Conservation (phyloP, 92 coral and sea anemone genomes). For the Phenganax marumi region DNA sequence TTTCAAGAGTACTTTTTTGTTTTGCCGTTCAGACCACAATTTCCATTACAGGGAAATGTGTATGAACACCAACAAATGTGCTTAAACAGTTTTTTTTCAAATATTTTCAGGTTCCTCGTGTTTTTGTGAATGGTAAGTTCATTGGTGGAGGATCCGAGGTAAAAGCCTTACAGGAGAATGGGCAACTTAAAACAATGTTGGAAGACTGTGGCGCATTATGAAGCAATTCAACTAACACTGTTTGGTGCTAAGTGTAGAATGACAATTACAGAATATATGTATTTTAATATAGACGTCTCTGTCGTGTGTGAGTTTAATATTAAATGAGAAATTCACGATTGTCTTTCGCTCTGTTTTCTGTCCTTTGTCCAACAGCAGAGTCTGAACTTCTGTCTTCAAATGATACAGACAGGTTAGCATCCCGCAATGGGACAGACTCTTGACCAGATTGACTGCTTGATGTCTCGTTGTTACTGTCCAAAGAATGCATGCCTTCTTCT, state of each 20-base stretch:
- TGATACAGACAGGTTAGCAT: too few relatives aligned
- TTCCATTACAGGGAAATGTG: background rate
- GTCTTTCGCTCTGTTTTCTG: too few relatives aligned
- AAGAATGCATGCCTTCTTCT: too few relatives aligned
- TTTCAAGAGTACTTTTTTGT: too few relatives aligned
- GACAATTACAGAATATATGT: background rate
- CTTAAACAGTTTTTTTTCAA: background rate
- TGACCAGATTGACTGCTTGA: too few relatives aligned
- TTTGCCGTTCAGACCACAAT: background rate
- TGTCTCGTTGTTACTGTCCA: too few relatives aligned
- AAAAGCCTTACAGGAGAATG: constrained; percentile 14
- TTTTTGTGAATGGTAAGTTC: constrained; percentile 24
- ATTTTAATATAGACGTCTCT: background rate
- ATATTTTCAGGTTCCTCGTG: constrained; percentile 31
- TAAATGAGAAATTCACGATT: too few relatives aligned
- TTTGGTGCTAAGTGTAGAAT: background rate
- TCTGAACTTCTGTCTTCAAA: too few relatives aligned
- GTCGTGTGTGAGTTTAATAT: too few relatives aligned
- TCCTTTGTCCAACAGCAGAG: too few relatives aligned
- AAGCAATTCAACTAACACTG: background rate
- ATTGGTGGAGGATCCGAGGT: constrained; percentile 41
- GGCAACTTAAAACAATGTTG: constrained; percentile 20
- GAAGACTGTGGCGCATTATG: constrained; percentile 26
- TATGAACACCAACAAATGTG: background rate
- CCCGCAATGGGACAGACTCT: too few relatives aligned